Evolutionary conservation across 2,888 invertebrate species (phyloP), one percentile per base, ranked within the genome.

Genomic region (Notodonta dromedarius): DNA sequence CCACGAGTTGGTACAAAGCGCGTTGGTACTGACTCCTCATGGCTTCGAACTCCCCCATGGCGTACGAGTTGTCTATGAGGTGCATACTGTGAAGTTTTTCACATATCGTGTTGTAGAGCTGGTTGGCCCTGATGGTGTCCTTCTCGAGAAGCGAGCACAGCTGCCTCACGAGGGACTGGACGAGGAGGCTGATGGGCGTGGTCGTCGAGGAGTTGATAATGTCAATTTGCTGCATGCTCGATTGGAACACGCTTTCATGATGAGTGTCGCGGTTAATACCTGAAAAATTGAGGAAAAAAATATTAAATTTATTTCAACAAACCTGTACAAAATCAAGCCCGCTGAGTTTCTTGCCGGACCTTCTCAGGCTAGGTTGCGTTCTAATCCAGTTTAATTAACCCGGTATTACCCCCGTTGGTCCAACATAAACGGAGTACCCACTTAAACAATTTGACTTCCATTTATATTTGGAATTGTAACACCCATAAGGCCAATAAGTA

Each of bases 141-240:
- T 94, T 92, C 84, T 96, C 96, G 12, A 96, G 91, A 13, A 96
- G 88, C 5, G 93, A 87, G 78, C 96, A 96, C 13, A 96, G 88
- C 78, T 96, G 95, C 80, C 96, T 95, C 52, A 96, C 94, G 0
- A 96, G 91, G 3, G 96, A 96, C 78, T 96, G 96, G 48, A 96
- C 95, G 0, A 96, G 88, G 7, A 97, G 89, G 79, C 96, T 96
- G 58, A 95, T 95, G 0, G 96, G 95, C 24, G 95, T 95, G 13
- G 94, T 94, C 8, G 89, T 86, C 2, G 89, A 70, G 0, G 90
- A 83, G 58, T 88, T 87, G 54, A 91, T 84, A 44, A 91, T 73
- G 54, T 93, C 92, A 42, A 93, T 83, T 50, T 91, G 90, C 56
- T 90, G 87, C 54, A 84, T 78, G 69, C 86, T 91, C 59, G 88